phyloP scores from a whole-genome alignment of 2,113 vertebrate genomes.

The Rhabdomys dilectus region DNA sequence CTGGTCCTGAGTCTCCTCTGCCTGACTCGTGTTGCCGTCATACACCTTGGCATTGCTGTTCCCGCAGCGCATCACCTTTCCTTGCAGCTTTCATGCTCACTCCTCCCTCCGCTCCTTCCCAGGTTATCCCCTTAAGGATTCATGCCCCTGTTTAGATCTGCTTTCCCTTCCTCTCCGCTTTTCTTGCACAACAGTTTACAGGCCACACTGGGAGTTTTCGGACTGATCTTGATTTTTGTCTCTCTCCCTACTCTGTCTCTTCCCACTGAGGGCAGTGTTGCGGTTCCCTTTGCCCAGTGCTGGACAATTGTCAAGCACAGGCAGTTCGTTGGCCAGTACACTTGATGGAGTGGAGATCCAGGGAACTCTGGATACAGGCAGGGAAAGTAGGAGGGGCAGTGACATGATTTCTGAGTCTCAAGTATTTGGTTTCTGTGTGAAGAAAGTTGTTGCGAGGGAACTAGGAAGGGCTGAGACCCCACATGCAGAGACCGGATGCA shows the following conservation, averaged over 20 bases:
- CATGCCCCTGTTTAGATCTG: background rate
- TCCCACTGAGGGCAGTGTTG: background rate
- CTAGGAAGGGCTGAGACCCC: background rate
- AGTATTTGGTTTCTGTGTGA: too few relatives aligned
- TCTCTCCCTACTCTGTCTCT: background rate
- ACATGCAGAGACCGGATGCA: background rate
- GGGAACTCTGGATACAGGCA: background rate
- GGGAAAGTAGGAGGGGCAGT: background rate
- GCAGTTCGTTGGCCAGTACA: too few relatives aligned
- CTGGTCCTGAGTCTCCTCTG: background rate
- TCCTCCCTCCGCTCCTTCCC: background rate
- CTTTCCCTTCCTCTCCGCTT: background rate
- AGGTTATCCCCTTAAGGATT: background rate
- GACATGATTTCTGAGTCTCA: background rate
- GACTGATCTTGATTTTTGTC: background rate
- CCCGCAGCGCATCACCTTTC: background rate
- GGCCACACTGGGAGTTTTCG: background rate
- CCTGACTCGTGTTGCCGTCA: background rate
- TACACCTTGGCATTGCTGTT: background rate
- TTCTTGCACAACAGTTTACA: background rate
- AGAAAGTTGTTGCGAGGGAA: background rate
- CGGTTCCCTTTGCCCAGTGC: background rate
- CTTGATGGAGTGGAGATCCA: background rate
- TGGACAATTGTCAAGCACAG: background rate
- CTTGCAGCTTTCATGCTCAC: rapidly evolving